These are phyloP conservation scores for Falco rusticolus DNA, from an alignment of 2,797 vertebrate species.

Conservation along the genomic window DNA sequence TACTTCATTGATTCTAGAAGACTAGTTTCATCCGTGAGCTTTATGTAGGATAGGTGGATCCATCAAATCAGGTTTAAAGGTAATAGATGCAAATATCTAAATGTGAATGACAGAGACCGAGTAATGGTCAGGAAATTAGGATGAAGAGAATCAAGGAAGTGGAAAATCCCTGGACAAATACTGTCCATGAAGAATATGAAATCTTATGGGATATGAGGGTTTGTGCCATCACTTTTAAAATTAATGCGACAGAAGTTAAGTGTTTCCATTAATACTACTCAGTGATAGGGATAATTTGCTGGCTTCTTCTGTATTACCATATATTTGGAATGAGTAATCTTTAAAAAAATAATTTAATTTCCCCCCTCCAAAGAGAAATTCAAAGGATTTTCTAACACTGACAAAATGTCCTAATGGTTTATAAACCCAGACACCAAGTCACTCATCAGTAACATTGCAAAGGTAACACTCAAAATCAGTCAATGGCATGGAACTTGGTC, in stretches of 20 bases:
- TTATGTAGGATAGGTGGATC: not conserved
- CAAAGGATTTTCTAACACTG: not conserved
- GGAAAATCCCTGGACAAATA: slow-evolving; percentile 25
- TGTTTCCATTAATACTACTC: slow-evolving; percentile 15
- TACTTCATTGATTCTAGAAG: not conserved
- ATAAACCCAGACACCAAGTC: not conserved
- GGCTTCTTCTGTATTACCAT: slow-evolving; percentile 23
- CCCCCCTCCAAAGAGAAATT: not conserved
- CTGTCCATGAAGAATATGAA: not conserved
- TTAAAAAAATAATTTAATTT: not conserved
- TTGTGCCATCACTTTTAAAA: slow-evolving; percentile 21
- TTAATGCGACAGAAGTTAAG: slow-evolving; percentile 42
- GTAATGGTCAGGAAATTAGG: not conserved
- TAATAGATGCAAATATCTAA: slow-evolving; percentile 59
- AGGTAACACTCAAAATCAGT: not conserved
- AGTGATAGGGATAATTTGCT: not conserved
- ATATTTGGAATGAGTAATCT: not conserved
- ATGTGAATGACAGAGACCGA: not conserved
- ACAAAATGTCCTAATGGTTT: not conserved
- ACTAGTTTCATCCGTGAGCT: not conserved
- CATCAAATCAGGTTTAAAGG: slow-evolving; percentile 36
- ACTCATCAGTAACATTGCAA: not conserved
- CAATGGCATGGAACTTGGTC: not conserved
- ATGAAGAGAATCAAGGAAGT: slow-evolving; percentile 20
- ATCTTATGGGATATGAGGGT: not conserved